Evolutionary conservation across 2,797 vertebrate species (phyloP).

Genomic region (Gymnothorax reevesii): DNA sequence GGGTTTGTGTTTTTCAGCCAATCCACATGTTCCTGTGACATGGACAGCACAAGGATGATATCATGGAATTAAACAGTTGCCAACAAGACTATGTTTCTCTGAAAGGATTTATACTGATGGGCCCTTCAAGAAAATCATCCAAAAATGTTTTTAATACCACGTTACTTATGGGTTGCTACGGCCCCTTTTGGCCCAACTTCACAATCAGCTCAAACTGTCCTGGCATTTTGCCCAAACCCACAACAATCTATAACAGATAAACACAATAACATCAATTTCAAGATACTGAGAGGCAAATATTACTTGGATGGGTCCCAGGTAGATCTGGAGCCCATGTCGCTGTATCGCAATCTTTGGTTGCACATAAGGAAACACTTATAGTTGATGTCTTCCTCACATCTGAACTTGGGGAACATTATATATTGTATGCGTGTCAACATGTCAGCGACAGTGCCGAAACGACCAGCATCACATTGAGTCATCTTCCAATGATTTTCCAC

Average conservation of each 20-base stretch:
- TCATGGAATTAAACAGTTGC: conserved; percentile 21
- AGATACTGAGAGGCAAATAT: neutral
- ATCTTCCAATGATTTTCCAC: neutral
- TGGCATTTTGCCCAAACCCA: neutral
- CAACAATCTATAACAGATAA: neutral
- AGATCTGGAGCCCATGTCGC: neutral
- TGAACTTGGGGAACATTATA: neutral
- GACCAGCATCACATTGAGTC: neutral
- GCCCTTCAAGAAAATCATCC: neutral
- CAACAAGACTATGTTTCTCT: neutral
- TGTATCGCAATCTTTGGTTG: neutral
- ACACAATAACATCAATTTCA: neutral
- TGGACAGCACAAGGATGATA: conserved; percentile 6
- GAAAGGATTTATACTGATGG: conserved; percentile 6
- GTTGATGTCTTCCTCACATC: neutral
- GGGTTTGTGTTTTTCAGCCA: neutral
- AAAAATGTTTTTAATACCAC: neutral
- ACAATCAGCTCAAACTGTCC: neutral
- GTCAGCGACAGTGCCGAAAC: neutral
- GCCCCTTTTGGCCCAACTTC: neutral
- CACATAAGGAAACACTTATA: neutral
- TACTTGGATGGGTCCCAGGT: neutral
- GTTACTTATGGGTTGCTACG: conserved; percentile 6
- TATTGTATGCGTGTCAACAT: neutral
- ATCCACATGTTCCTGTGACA: neutral